Base-by-base conservation (phyloP, 2,888 invertebrate species). In the Microctonus brassicae region DNA sequence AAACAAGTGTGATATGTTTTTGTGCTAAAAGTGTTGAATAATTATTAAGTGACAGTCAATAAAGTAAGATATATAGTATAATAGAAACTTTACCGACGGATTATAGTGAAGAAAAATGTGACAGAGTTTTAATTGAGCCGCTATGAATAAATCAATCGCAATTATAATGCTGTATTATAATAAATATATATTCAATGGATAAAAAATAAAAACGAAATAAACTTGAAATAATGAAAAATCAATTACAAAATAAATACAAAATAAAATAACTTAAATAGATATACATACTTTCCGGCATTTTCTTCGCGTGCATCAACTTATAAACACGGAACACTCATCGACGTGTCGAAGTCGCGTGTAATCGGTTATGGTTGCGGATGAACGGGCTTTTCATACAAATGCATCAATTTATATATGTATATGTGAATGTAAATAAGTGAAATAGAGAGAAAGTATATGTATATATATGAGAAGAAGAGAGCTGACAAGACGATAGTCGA, bases 271-370 rank as follows among this genome's bases (percentile, higher is more conserved):
- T n/a, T n/a, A 58, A 47, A 34, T 60, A 4, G n/a, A 39, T 22
- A 20, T 62, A 34, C 22, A 47, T 42, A 42, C 17, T 33, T 29
- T 33, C 26, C 33, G 66, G 24, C 17, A 36, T 57, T 65, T 60
- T 29, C 36, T 52, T 65, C 36, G 61, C 71, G 71, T 66, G 66
- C 55, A 61, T 39, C 22, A 39, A n/a, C 17, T 11, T 13, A 29
- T 9, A 13, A 62, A 72, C 55, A 57, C 67, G 62, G 71, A 71
- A 67, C 62, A 58, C 36, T 53, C 33, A 47, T 34, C 29, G 60
- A 65, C 70, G 60, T 65, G 52, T 70, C 53, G 13, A 65, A 70
- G 52, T 70, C 70, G 65, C 71, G 66, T 55, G 71, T 71, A 71
- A 71, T 71, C 71, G 47, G 58, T 64, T 70, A 69, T 60, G n/a